Evolutionary conservation across 1,140 invertebrate species (phyloP).

Genomic region (Temnothorax curvispinosus): DNA sequence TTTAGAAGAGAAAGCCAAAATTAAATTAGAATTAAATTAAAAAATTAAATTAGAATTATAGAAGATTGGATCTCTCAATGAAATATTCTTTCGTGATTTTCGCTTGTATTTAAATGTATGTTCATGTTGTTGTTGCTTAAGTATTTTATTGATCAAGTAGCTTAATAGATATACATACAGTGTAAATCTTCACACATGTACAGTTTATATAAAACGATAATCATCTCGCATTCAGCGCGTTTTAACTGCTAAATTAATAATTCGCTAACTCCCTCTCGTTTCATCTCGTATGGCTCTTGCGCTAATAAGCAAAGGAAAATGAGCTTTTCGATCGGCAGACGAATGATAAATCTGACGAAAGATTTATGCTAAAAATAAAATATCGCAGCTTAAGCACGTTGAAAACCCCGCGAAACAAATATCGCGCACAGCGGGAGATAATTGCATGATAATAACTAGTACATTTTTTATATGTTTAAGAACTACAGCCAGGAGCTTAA

Average conservation of each 20-base stretch:
- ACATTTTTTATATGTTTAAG: background rate
- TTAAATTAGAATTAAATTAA: too few species aligned
- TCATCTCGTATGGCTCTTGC: background rate
- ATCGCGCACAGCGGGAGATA: background rate
- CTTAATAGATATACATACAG: constrained; percentile 25
- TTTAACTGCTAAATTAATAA: background rate
- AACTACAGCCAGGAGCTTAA: constrained; percentile 3
- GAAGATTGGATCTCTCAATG: background rate
- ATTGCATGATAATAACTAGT: background rate
- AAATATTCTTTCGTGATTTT: background rate
- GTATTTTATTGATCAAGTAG: constrained; percentile 28
- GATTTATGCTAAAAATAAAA: constrained; percentile 2
- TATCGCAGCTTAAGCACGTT: background rate
- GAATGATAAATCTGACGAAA: background rate
- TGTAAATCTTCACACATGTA: background rate
- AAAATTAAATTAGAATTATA: constrained; percentile 5
- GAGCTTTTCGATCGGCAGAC: background rate
- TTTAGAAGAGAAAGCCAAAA: background rate
- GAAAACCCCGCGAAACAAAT: too few species aligned
- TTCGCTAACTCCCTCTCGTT: background rate
- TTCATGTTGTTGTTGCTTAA: constrained; percentile 2
- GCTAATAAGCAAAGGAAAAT: background rate
- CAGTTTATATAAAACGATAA: constrained; percentile 16
- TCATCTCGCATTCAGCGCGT: background rate
- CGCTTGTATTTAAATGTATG: constrained; percentile 9